Evolutionary conservation across 2,797 vertebrate species (phyloP).

Genomic region (Alosa sapidissima): DNA sequence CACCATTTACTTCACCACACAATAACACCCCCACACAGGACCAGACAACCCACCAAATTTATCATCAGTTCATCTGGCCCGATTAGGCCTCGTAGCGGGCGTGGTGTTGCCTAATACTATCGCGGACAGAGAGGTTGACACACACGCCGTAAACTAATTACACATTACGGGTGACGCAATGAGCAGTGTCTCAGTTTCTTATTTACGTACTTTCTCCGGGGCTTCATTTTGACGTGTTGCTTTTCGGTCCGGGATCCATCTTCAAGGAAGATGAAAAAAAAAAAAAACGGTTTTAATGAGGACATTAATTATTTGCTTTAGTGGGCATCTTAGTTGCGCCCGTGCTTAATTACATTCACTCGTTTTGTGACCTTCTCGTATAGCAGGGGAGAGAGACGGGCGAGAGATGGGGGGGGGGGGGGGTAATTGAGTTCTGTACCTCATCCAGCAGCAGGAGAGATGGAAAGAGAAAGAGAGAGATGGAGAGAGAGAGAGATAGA

Average conservation of each 20-base stretch:
- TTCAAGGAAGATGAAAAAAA: neutral
- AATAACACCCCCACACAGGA: neutral
- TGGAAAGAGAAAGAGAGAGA: neutral
- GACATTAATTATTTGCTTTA: constrained; percentile 16
- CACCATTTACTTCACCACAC: neutral
- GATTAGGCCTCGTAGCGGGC: neutral
- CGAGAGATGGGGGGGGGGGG: neutral
- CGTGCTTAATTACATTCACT: neutral
- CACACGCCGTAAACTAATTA: neutral
- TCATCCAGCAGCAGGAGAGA: neutral
- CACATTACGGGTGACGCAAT: neutral
- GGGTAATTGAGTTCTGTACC: neutral
- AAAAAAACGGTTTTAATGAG: neutral
- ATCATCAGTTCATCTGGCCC: neutral
- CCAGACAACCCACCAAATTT: neutral
- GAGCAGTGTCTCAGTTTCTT: neutral
- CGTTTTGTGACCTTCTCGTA: neutral
- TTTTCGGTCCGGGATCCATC: neutral
- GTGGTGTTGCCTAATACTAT: neutral
- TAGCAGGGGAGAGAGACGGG: neutral
- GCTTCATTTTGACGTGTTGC: too few relatives aligned
- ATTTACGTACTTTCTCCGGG: neutral
- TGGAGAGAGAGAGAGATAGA: too few relatives aligned
- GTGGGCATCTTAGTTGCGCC: neutral
- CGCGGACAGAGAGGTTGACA: neutral